Base-by-base conservation (phyloP, 2,888 invertebrate genomes). In the Eupithecia dodoneata region DNA sequence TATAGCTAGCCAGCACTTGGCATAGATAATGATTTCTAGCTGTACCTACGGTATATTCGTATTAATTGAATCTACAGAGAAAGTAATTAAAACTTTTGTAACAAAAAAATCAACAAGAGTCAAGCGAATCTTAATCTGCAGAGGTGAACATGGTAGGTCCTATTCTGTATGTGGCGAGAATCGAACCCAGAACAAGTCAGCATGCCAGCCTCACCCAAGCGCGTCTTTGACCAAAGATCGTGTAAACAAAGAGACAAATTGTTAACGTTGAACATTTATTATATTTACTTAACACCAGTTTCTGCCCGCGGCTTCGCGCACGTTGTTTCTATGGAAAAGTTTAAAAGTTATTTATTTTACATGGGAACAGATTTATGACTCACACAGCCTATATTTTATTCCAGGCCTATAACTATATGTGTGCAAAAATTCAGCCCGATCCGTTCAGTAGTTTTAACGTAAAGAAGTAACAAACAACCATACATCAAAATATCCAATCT, bases 191-290 rank as follows among this genome's bases (percentile, higher is more conserved):
- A 15, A 52, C 15, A 15, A 15, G 49, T 13, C 49, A 52, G 49
- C 9, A 45, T 7, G 45, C 7, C 9, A 45, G 45, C 49, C 5
- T 52, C 49, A 52, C 13, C 49, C 49, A 13, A 49, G 49, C 13
- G 49, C 49, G 13, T 4, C 49, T 13, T 49, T 4, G 13, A 49
- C 4, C 7, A 7, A 49, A n/a, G 15, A n/a, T 6, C 15, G 52
- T n/a, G n/a, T 52, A 59, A 59, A n/a, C 18, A 55, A 55, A 55
- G 59, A 59, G 18, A 59, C 59, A 18, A 59, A 59, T 59, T 59
- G 18, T 18, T 18, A 18, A 7, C 18, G 18, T 18, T 59, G 18
- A 59, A 18, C 3, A 18, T 52, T 52, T n/a, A 6, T 52, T 6
- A 52, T 2, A 2, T 52, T 49, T 49, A n/a, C n/a, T n/a, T 30